Evolutionary conservation across 2,113 vertebrate genomes (phyloP).

Genomic region (Ondatra zibethicus): DNA sequence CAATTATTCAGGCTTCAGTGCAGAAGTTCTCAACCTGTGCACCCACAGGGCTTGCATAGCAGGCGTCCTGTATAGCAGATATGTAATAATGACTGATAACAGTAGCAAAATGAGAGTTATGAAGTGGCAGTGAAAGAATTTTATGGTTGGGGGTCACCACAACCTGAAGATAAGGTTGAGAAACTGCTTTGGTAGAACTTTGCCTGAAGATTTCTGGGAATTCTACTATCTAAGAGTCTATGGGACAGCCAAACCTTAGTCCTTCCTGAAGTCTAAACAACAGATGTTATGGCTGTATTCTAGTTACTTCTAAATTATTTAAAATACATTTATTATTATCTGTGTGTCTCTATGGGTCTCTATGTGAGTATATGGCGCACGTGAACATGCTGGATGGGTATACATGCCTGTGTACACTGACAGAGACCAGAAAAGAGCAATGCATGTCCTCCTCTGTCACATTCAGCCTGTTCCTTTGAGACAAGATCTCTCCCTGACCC

Average conservation of each 20-base stretch:
- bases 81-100: no score
- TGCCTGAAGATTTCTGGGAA: neutral
- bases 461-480: neutral
- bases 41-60: no score
- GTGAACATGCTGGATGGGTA: neutral
- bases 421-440: neutral
- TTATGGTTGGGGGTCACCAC: no score
- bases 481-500: neutral
- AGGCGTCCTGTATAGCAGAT: no score
- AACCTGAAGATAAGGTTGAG: no score
- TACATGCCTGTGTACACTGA: neutral
- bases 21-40: no score
- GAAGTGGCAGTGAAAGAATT: no score
- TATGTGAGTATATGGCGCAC: neutral
- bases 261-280: neutral
- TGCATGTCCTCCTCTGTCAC: neutral
- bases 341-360: neutral
- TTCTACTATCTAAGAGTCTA: neutral
- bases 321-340: neutral
- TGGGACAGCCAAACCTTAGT: neutral
- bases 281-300: neutral
- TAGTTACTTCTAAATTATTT: neutral
- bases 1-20: neutral
- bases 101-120: no score
- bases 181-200: neutral